Percentiles rank a stretch among this genome's conserved stretches.
phyloP scores from a whole-genome alignment of 1,140 invertebrate genomes.

The Pseudomyrmex dendroicus region DNA sequence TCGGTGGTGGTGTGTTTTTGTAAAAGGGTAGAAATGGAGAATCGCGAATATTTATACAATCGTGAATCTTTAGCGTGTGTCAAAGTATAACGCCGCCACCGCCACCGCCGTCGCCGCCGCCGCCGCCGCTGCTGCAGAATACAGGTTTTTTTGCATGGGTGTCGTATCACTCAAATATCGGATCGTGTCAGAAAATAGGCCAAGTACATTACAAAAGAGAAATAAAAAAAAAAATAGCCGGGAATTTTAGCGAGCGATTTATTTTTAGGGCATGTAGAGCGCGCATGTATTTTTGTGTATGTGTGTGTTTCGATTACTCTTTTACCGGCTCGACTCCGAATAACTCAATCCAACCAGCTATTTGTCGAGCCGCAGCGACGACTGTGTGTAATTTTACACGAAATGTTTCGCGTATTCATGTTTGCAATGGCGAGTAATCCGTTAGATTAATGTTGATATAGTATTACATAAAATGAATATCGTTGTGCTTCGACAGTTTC shows the following conservation, averaged over 20 bases:
- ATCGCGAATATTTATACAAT: constrained; percentile 4
- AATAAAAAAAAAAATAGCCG: not conserved
- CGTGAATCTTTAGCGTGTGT: constrained; percentile 1
- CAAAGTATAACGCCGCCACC: too few relatives aligned
- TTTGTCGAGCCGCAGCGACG: not conserved
- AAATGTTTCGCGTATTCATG: constrained; percentile 1
- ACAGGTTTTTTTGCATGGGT: constrained; percentile 16
- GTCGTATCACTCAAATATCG: constrained; percentile 30
- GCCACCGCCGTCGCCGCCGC: not conserved
- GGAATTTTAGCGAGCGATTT: constrained; percentile 7
- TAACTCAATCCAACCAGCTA: not conserved
- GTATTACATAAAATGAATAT: not conserved
- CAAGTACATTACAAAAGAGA: constrained; percentile 31
- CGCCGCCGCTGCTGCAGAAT: not conserved
- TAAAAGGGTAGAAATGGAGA: not conserved
- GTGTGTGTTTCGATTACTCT: not conserved
- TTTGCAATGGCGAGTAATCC: not conserved
- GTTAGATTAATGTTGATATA: constrained; percentile 3
- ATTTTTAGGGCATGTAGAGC: not conserved
- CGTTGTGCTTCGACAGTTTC: not conserved
- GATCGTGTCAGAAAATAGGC: constrained; percentile 43
- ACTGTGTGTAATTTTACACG: not conserved
- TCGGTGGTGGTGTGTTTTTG: not conserved
- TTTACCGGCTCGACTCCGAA: not conserved
- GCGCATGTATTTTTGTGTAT: not conserved